phyloP scores from a whole-genome alignment of 2,113 vertebrate species.

The Siniperca chuatsi region DNA sequence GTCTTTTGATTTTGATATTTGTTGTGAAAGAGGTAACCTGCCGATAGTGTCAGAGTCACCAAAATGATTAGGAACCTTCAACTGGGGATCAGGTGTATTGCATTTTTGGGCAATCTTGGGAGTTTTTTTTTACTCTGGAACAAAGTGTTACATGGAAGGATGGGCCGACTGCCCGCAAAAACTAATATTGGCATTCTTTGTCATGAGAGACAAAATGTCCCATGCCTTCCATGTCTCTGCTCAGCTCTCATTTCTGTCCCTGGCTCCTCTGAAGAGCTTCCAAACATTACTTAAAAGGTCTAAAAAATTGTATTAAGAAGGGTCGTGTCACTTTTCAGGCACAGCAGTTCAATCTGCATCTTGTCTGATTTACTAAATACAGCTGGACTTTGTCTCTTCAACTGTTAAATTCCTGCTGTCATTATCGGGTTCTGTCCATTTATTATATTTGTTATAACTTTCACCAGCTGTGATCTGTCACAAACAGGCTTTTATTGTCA shows the following conservation, averaged over 20 bases:
- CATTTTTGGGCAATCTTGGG: neutral
- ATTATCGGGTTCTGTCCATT: neutral
- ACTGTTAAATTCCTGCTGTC: neutral
- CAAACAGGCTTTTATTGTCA: slow-evolving; percentile 5
- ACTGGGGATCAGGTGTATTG: neutral
- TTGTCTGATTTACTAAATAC: neutral
- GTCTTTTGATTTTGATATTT: neutral
- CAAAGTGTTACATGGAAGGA: too few relatives aligned
- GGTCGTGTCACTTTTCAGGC: neutral
- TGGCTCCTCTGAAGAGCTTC: neutral
- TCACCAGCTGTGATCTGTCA: neutral
- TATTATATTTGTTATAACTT: too few relatives aligned
- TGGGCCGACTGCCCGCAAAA: neutral
- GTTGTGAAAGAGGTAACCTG: neutral
- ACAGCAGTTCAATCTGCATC: neutral
- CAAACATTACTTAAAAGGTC: neutral
- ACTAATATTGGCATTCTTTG: too few relatives aligned
- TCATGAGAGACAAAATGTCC: neutral
- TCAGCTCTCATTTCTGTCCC: neutral
- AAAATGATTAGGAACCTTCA: neutral
- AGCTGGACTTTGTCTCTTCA: slow-evolving; percentile 20
- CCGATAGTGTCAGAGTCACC: neutral
- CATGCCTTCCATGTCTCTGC: neutral
- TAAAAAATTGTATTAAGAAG: neutral
- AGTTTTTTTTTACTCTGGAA: neutral